Evolutionary conservation across 2,113 vertebrate species (phyloP).

Genomic region (Castor canadensis): DNA sequence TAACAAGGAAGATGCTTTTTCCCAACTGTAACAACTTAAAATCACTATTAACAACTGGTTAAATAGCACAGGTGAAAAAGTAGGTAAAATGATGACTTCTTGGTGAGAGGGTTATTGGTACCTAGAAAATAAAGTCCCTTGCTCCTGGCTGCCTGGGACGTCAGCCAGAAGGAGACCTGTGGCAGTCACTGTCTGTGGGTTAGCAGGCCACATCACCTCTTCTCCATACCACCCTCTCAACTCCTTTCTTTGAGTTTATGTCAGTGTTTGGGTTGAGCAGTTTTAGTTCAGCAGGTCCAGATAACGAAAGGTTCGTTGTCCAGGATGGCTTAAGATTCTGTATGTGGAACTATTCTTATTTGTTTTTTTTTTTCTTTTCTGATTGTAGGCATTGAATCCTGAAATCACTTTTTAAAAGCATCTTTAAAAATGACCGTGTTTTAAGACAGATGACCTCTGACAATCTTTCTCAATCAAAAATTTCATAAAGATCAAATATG

Average conservation of each 20-base stretch:
- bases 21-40: neutral
- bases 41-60: neutral
- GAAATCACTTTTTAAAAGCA: neutral
- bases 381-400: no score
- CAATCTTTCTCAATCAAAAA: neutral
- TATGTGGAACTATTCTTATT: neutral
- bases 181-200: neutral
- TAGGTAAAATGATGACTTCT: neutral
- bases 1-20: constrained; percentile 14
- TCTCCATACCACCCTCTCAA: neutral
- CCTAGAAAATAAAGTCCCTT: neutral
- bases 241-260: constrained; percentile 10
- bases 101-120: neutral
- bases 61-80: neutral
- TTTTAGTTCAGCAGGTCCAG: neutral
- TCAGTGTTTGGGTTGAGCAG: neutral
- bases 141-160: neutral
- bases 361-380: neutral
- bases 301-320: neutral
- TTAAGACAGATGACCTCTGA: neutral
- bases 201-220: neutral
- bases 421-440: neutral
- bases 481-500: constrained; percentile 12
- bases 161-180: neutral
- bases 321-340: neutral